Percentiles rank a stretch among this genome's conserved stretches.
Evolutionary conservation across 2,797 vertebrate species (phyloP).

Genomic region (Streptopelia turtur): DNA sequence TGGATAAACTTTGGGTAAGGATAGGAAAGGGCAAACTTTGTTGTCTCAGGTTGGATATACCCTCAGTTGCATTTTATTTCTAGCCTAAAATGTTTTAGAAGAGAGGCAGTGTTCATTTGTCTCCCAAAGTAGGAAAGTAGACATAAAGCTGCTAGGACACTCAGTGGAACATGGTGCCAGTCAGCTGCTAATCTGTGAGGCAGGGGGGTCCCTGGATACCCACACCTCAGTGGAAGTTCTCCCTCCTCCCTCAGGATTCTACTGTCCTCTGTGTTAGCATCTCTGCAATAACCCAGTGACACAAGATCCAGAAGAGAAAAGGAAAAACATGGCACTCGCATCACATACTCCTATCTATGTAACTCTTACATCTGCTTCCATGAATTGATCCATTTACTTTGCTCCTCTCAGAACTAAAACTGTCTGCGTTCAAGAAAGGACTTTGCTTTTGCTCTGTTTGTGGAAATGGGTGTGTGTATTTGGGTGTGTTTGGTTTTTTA

Average conservation of each 20-base stretch:
- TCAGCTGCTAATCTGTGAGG: background rate
- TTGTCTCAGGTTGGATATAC: background rate
- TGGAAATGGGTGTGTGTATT: background rate
- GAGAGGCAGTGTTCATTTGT: background rate
- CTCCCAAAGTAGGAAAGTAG: background rate
- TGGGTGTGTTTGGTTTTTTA: background rate
- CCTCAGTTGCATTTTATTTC: background rate
- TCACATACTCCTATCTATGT: background rate
- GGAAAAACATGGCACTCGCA: background rate
- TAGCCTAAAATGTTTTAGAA: background rate
- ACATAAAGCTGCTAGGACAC: background rate
- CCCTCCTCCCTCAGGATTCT: background rate
- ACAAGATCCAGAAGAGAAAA: background rate
- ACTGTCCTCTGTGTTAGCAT: background rate
- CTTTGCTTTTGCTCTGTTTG: background rate
- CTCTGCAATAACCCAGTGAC: background rate
- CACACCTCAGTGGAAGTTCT: background rate
- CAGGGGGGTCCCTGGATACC: background rate
- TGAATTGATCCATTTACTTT: background rate
- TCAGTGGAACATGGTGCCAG: background rate
- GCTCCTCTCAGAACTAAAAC: background rate
- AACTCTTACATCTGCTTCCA: background rate
- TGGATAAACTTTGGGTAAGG: background rate
- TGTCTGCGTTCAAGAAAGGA: background rate
- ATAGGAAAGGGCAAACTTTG: background rate